Evolutionary conservation across 2,888 invertebrate species (phyloP).

Genomic region (Saturnia japonica): DNA sequence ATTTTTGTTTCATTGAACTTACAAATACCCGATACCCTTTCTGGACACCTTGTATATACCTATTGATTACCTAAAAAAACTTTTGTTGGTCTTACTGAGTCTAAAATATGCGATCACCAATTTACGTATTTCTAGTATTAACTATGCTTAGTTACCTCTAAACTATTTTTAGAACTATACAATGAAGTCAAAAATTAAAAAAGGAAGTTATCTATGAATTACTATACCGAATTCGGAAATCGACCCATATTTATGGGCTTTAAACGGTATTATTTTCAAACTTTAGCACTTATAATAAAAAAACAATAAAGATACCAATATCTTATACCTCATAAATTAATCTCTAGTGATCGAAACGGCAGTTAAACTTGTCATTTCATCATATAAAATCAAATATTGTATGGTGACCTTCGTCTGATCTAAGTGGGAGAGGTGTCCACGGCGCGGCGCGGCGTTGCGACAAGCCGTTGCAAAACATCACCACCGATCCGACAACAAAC

Average conservation of each 20-base stretch:
- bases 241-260: background rate
- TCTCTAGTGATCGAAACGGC: background rate
- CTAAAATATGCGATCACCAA: no score
- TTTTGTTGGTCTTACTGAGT: no score
- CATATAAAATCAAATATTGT: constrained; percentile 38
- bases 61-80: no score
- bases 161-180: no score
- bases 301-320: background rate
- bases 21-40: no score
- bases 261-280: background rate
- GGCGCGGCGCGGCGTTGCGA: constrained; percentile 23
- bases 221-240: background rate
- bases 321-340: background rate
- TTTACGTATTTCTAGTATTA: no score
- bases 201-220: background rate
- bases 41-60: no score
- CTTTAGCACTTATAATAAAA: background rate
- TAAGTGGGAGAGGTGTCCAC: constrained; percentile 20
- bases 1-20: no score
- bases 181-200: no score
- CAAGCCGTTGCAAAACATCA: constrained; percentile 28
- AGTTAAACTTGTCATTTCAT: constrained; percentile 25
- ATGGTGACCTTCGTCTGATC: constrained; percentile 30
- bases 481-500: background rate
- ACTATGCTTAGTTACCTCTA: no score